Evolutionary conservation across 2,888 invertebrate genomes (phyloP), one percentile per base, ranked within the genome.

Genomic region (Parthenolecanium corni): DNA sequence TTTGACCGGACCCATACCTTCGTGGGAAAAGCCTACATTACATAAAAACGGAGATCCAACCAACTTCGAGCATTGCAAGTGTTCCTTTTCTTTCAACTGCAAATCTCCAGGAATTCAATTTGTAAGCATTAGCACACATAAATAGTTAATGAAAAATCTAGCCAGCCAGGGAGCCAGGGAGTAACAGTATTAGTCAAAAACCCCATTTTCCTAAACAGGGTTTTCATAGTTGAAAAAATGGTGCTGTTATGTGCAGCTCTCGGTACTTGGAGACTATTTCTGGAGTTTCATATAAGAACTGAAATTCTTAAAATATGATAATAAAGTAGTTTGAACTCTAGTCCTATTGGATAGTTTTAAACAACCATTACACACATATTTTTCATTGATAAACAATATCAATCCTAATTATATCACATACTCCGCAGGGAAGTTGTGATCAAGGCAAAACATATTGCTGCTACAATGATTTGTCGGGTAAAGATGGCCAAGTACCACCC

Each of bases 391-490:
- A n/a, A n/a, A n/a, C n/a, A n/a, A n/a, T n/a, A n/a, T n/a, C n/a
- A n/a, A n/a, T n/a, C n/a, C n/a, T n/a, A n/a, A n/a, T n/a, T n/a
- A 31, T 46, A 46, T 3, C 23, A 25, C 49, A 16, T 47, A 24
- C 49, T 49, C 18, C 73, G 14, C 76, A 84, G 84, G 81, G 80
- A 12, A 78, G 79, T 20, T 84, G 84, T 68, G 81, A 81, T 31
- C 73, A 73, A 0, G 81, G 81, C 9, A 82, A 81, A 71, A 78
- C 76, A 67, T 79, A 83, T 65, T 84, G 84, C 70, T 84, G 84
- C 69, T 81, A 78, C 72, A 78, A 78, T 63, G 66, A 68, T 46
- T 64, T 66, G 16, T 64, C 65, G 14, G 46, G 49, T 18, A 66
- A 53, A 25, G 46, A 47, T 49, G 51, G 52, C 18, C 65, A 49